A percentile compares a stretch with the other conserved stretches of the same genome.
phyloP scores from a whole-genome alignment of 2,888 invertebrate genomes.

The Malthinus seriepunctatus region DNA sequence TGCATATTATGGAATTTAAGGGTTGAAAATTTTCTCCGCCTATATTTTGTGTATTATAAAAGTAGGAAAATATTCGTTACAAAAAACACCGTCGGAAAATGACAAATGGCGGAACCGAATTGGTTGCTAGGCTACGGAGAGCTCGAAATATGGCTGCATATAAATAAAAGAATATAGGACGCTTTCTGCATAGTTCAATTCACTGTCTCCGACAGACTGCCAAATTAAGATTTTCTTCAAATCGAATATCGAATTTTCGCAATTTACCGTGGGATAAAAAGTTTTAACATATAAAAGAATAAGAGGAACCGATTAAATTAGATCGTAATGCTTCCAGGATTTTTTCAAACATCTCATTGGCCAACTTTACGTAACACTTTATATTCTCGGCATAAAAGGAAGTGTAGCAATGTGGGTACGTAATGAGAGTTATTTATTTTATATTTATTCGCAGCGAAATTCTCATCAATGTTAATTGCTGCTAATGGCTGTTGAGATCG shows the following conservation, averaged over 20 bases:
- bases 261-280: constrained; percentile 7
- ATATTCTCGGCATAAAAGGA: constrained; percentile 42
- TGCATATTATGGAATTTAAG: constrained; percentile 20
- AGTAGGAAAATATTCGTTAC: constrained; percentile 48
- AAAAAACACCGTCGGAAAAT: constrained; percentile 49
- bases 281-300: too few relatives aligned
- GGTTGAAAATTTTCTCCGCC: constrained; percentile 37
- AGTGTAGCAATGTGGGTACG: constrained; percentile 41
- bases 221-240: constrained; percentile 11
- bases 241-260: not conserved
- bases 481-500: constrained; percentile 44
- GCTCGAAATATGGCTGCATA: constrained; percentile 51
- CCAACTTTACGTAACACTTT: constrained; percentile 25
- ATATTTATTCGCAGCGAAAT: constrained; percentile 51
- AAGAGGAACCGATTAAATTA: constrained; percentile 11
- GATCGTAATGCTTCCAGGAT: constrained; percentile 17
- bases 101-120: constrained; percentile 51
- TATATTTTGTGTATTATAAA: constrained; percentile 42
- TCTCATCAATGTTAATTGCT: constrained; percentile 52
- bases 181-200: constrained; percentile 45
- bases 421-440: constrained; percentile 49
- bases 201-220: constrained; percentile 35
- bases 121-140: constrained; percentile 48
- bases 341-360: constrained; percentile 16
- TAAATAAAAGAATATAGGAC: constrained; percentile 49